phyloP scores from a whole-genome alignment of 2,113 vertebrate species.

The Crotalus viridis region DNA sequence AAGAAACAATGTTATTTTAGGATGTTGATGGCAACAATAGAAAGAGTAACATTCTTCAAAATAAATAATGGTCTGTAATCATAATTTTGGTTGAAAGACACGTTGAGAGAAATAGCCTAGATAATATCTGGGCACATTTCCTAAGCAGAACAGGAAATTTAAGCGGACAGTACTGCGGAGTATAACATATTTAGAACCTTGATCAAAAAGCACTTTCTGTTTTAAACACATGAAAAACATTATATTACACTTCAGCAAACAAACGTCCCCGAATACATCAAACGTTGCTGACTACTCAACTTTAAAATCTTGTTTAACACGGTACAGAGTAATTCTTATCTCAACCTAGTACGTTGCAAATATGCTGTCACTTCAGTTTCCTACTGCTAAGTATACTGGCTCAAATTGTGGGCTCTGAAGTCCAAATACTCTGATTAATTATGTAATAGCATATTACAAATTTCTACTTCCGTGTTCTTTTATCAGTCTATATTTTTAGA shows the following conservation, averaged over 20 bases:
- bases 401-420: too few relatives aligned
- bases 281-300: background rate
- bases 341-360: background rate
- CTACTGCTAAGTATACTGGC: too few relatives aligned
- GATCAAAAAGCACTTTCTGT: background rate
- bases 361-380: too few relatives aligned
- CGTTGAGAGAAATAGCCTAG: background rate
- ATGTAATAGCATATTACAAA: background rate
- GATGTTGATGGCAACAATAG: too few relatives aligned
- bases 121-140: background rate
- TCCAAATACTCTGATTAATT: too few relatives aligned
- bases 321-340: background rate
- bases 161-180: fast-evolving
- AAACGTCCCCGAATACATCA: background rate
- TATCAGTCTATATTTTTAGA: background rate
- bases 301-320: background rate
- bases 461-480: background rate
- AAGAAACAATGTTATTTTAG: background rate
- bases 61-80: background rate
- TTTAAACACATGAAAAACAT: background rate
- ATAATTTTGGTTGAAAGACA: background rate
- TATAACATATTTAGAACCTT: background rate
- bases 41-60: background rate
- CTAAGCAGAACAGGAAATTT: background rate
- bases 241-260: background rate